These are phyloP conservation scores for Theodoxus fluviatilis DNA, from an alignment of 2,888 invertebrate species.

Conservation along the genomic window DNA sequence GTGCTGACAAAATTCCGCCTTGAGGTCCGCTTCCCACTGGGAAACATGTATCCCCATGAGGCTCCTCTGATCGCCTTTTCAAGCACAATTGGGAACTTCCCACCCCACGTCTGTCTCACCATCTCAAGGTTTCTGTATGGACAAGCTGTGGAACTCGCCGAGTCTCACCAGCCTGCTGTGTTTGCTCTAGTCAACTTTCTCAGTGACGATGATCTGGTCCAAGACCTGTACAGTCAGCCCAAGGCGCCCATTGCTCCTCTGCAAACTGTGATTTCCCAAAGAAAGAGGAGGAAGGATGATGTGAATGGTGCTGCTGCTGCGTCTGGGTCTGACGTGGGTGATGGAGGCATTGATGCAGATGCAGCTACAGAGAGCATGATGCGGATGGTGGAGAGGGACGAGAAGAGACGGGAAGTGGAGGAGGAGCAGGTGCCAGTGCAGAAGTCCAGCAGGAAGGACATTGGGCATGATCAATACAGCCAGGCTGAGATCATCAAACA, in stretches of 20 bases:
- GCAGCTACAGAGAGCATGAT: conserved; percentile 34
- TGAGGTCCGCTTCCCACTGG: conserved; percentile 54
- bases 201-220: conserved; percentile 48
- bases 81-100: conserved; percentile 41
- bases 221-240: conserved; percentile 39
- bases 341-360: conserved; percentile 31
- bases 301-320: neutral
- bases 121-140: conserved; percentile 48
- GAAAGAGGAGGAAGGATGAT: conserved; percentile 16
- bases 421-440: conserved; percentile 25
- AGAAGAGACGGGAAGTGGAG: conserved; percentile 21
- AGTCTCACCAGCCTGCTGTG: conserved; percentile 45
- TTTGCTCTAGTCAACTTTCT: conserved; percentile 55
- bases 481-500: conserved; percentile 40
- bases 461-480: conserved; percentile 29
- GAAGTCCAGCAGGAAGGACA: conserved; percentile 29
- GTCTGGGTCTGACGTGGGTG: conserved; percentile 25
- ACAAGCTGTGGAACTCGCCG: conserved; percentile 45
- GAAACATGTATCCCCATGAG: conserved; percentile 54
- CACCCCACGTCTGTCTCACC: conserved; percentile 47
- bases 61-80: conserved; percentile 55
- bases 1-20: too few relatives aligned
- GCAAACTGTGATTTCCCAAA: conserved; percentile 30
- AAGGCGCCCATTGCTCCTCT: conserved; percentile 44
- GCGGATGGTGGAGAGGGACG: conserved; percentile 30